These are phyloP conservation scores for Syncerus caffer DNA, from an alignment of 2,797 vertebrate genomes.

Conservation along the genomic window DNA sequence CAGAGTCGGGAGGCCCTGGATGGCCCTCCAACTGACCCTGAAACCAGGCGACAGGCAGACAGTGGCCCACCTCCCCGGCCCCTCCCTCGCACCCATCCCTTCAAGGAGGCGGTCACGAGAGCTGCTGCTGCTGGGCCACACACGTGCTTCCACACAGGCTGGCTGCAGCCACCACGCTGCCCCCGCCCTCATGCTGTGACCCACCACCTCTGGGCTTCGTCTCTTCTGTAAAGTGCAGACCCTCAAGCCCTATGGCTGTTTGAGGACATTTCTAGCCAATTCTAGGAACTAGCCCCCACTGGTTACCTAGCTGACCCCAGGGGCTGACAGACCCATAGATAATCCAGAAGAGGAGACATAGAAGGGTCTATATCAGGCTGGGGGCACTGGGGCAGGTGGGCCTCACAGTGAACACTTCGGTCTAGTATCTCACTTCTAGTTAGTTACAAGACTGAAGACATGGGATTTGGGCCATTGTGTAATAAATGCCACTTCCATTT, in stretches of 20 bases:
- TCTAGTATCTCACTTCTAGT: not conserved
- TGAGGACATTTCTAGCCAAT: not conserved
- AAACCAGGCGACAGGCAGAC: not conserved
- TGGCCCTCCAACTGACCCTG: not conserved
- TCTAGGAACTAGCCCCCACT: not conserved
- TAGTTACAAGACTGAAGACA: not conserved
- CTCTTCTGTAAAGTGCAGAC: not conserved
- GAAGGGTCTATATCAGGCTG: not conserved
- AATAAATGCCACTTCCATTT: not conserved
- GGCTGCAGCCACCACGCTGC: not conserved
- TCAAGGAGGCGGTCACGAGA: accelerated
- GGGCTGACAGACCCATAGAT: not conserved
- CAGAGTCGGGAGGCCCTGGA: not conserved
- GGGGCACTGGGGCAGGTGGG: not conserved
- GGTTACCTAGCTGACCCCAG: not conserved
- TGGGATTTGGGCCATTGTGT: not conserved
- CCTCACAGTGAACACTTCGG: not conserved
- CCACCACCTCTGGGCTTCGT: not conserved
- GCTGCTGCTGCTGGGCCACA: accelerated
- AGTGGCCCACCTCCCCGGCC: not conserved
- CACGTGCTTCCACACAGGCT: not conserved
- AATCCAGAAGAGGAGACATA: no score
- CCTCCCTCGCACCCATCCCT: not conserved
- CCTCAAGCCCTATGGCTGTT: no score
- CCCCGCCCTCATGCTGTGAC: not conserved